phyloP scores from a whole-genome alignment of 2,113 vertebrate species.

The Megaptera novaeangliae region DNA sequence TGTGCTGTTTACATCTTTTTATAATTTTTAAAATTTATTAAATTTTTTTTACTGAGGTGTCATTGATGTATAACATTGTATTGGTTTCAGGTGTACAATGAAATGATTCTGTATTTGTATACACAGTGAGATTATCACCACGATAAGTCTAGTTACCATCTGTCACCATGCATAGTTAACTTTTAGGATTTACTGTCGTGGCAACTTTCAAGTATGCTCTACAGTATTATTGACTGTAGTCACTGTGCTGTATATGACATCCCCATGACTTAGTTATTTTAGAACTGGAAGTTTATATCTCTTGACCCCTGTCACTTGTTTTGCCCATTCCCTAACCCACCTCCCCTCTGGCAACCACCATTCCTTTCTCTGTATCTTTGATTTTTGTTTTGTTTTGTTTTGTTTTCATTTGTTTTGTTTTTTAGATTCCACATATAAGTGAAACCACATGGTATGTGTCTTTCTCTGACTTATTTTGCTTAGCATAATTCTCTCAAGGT shows the following conservation, averaged over 20 bases:
- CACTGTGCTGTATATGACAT: not conserved
- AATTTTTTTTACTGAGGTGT: not conserved
- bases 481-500: not conserved
- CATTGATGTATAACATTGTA: not conserved
- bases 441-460: not conserved
- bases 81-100: not conserved
- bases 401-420: not conserved
- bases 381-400: not conserved
- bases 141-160: not conserved
- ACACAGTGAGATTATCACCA: not conserved
- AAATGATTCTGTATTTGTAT: not conserved
- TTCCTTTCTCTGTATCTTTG: not conserved
- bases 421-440: not conserved
- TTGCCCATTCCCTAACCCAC: not conserved
- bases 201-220: not conserved
- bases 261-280: not conserved
- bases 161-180: not conserved
- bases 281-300: not conserved
- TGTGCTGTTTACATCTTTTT: not conserved
- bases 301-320: not conserved
- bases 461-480: not conserved
- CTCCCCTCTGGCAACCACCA: not conserved
- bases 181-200: not conserved
- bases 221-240: not conserved
- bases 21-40: not conserved